phyloP scores from a whole-genome alignment of 2,797 vertebrate species.

The Syndactyla subalaris region DNA sequence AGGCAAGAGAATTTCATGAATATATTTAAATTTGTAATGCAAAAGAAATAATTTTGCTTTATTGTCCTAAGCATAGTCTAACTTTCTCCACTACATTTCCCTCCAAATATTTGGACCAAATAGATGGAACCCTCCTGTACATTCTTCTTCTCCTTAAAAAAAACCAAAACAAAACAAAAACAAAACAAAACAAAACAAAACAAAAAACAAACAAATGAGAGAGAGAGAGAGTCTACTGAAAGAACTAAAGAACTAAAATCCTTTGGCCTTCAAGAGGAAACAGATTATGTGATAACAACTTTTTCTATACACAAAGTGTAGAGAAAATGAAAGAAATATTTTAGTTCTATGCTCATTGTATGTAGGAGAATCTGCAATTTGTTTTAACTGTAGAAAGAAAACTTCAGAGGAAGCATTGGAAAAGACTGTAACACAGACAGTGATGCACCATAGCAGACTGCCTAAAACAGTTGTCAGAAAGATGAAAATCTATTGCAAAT shows the following conservation, averaged over 20 bases:
- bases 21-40: neutral
- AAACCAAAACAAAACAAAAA: neutral
- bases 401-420: neutral
- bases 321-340: neutral
- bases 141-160: too few relatives aligned
- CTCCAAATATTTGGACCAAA: neutral
- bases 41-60: neutral
- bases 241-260: neutral
- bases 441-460: neutral
- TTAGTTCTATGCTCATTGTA: neutral
- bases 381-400: neutral
- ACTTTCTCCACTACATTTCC: neutral
- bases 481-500: neutral
- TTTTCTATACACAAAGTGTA: neutral
- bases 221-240: neutral
- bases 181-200: neutral
- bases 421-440: neutral
- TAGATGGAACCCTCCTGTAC: neutral
- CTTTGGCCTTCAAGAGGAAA: neutral
- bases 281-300: neutral
- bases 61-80: neutral
- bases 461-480: neutral
- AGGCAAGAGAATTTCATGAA: neutral
- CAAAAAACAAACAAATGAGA: too few relatives aligned
- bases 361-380: neutral